Conservation (phyloP, 37 sponge, comb jelly and placozoan species). For the Halisarca cf. caerulea region DNA sequence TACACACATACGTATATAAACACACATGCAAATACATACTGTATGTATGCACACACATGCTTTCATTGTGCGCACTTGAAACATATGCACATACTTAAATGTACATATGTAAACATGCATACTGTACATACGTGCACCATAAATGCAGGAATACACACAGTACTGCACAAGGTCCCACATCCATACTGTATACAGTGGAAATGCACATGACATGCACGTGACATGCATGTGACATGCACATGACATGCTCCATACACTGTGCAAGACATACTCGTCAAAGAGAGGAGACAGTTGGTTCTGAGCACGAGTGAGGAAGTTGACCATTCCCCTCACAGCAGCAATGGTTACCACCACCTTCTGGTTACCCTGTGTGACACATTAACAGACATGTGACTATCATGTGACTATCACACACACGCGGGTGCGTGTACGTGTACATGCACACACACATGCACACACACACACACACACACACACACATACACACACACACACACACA, state of each 20-base stretch:
- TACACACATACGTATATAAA: no score
- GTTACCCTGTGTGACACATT: neutral
- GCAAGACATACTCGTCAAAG: slow-evolving; percentile 5
- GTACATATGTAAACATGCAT: no score
- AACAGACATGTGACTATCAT: neutral
- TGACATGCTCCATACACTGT: neutral
- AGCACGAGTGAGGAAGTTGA: slow-evolving; percentile 8
- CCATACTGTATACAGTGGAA: no score
- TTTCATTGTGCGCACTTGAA: no score
- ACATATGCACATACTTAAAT: no score
- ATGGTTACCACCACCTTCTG: neutral
- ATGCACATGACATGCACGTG: no score
- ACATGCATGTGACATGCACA: neutral
- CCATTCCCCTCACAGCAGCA: slow-evolving; percentile 18
- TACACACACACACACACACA: neutral
- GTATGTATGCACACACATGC: no score
- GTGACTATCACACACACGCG: neutral
- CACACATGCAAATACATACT: no score
- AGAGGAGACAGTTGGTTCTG: neutral
- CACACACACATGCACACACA: neutral
- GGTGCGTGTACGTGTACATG: neutral
- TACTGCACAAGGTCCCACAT: no score
- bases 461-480: neutral
- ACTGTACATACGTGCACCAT: no score
- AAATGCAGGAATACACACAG: no score